Conservation (phyloP, 1,140 invertebrate species). For the Batillaria attramentaria region DNA sequence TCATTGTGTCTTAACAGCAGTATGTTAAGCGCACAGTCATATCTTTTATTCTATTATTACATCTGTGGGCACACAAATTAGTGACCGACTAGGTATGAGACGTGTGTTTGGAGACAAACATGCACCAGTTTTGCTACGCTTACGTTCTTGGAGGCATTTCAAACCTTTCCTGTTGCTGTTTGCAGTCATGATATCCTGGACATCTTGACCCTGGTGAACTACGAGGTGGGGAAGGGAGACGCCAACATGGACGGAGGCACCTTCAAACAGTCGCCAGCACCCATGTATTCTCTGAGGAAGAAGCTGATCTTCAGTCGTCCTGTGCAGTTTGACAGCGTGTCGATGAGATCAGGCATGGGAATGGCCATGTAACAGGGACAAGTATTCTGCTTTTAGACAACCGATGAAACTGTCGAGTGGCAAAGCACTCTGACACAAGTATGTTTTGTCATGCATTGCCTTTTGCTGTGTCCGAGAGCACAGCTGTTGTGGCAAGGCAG, state of each 20-base stretch:
- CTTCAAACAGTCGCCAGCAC: slow-evolving; percentile 64
- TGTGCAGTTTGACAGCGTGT: neutral
- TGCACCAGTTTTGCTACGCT: too few species aligned
- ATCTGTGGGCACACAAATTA: too few species aligned
- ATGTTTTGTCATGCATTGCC: neutral
- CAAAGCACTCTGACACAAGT: neutral
- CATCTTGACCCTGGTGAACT: slow-evolving; percentile 60
- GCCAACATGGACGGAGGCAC: slow-evolving; percentile 47
- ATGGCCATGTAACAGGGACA: neutral
- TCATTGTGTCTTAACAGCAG: too few species aligned
- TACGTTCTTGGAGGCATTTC: too few species aligned
- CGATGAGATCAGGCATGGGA: neutral
- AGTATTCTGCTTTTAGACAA: neutral
- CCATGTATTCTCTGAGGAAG: slow-evolving; percentile 60
- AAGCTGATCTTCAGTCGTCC: slow-evolving; percentile 51
- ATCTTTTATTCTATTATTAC: too few species aligned
- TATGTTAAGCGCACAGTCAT: too few species aligned
- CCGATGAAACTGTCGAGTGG: neutral
- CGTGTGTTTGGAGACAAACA: too few species aligned
- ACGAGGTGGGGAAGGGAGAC: slow-evolving; percentile 52
- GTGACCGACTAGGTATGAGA: too few species aligned
- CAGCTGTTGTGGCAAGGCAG: too few species aligned
- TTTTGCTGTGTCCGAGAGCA: too few species aligned
- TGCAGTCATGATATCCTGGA: slow-evolving; percentile 60
- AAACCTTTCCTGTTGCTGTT: too few species aligned